Conservation (phyloP, 2,797 vertebrate genomes). For the Hippocampus kuda region DNA sequence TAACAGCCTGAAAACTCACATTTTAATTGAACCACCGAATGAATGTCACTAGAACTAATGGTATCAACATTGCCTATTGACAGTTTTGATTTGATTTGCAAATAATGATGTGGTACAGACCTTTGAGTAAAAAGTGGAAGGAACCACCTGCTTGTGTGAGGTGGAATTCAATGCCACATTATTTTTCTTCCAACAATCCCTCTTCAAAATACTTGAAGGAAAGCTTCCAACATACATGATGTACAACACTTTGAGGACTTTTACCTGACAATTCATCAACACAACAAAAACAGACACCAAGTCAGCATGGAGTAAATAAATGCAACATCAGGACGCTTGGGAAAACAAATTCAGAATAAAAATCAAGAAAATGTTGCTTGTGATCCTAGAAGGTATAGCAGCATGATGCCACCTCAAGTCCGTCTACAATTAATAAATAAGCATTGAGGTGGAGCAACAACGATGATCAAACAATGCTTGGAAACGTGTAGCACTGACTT, state of each 20-base stretch:
- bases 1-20: constrained; percentile 49
- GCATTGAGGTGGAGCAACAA: background rate
- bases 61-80: constrained; percentile 26
- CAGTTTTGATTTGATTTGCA: constrained; percentile 37
- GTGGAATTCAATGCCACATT: background rate
- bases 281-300: background rate
- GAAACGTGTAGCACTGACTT: background rate
- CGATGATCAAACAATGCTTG: background rate
- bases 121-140: background rate
- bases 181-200: background rate
- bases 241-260: background rate
- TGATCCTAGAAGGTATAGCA: background rate
- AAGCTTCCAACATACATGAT: background rate
- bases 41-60: constrained; percentile 44
- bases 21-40: constrained; percentile 52
- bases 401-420: background rate
- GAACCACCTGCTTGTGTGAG: background rate
- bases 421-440: background rate
- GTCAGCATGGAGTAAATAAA: background rate
- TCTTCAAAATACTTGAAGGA: background rate
- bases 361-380: constrained; percentile 1
- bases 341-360: background rate
- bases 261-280: background rate
- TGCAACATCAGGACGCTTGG: background rate
- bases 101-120: background rate